phyloP scores from a whole-genome alignment of 35 echinoderm and acorn worm species.

The Apostichopus parvimensis region DNA sequence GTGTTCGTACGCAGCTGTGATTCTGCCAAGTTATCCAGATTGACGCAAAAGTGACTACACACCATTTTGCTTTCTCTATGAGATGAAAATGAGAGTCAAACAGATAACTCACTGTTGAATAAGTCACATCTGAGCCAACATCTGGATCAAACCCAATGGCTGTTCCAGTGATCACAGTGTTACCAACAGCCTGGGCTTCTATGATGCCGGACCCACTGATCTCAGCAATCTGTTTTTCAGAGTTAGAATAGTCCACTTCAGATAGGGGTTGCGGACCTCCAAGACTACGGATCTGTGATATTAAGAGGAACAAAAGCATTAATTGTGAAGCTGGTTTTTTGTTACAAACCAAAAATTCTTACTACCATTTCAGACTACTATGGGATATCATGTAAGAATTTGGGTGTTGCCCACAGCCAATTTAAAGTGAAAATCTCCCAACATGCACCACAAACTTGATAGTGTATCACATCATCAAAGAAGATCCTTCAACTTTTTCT shows the following conservation, averaged over 20 bases:
- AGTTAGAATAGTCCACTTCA: constrained; percentile 76
- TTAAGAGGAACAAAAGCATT: neutral
- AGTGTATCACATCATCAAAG: too few species aligned
- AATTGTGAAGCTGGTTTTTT: neutral
- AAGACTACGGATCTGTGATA: constrained; percentile 72
- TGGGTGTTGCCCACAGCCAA: too few species aligned
- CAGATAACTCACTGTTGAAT: constrained; percentile 53
- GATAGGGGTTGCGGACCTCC: constrained; percentile 89
- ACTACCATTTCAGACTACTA: neutral
- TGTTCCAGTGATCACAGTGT: constrained; percentile 68
- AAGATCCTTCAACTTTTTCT: too few species aligned
- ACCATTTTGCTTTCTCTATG: too few species aligned
- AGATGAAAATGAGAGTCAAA: too few species aligned
- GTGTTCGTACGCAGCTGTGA: too few species aligned
- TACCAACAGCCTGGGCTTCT: constrained; percentile 67
- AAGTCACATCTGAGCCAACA: constrained; percentile 72
- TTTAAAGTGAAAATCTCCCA: too few species aligned
- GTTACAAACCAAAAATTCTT: neutral
- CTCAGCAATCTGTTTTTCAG: constrained; percentile 64
- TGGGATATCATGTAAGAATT: too few species aligned
- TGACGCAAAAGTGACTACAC: too few species aligned
- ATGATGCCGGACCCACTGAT: constrained; percentile 82
- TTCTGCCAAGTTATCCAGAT: too few species aligned
- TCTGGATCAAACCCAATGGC: constrained; percentile 87
- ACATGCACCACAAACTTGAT: too few species aligned